These are phyloP conservation scores for Chouioia cunea DNA, from an alignment of 2,888 invertebrate genomes.

Conservation along the genomic window DNA sequence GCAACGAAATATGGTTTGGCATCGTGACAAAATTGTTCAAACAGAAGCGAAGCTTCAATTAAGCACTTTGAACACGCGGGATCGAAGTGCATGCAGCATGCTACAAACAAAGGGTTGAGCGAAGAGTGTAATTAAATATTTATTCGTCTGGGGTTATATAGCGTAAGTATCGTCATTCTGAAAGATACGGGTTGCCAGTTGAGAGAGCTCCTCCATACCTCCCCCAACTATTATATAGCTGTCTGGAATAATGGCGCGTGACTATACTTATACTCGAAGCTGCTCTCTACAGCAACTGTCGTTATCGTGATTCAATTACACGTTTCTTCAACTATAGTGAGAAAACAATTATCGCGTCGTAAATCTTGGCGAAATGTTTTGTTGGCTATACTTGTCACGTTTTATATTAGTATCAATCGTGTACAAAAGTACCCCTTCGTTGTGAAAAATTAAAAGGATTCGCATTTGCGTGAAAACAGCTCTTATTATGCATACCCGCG, in stretches of 20 bases:
- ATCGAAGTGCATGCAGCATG: neutral
- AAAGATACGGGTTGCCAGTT: constrained; percentile 34
- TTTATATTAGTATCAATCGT: too few relatives aligned
- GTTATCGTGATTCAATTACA: neutral
- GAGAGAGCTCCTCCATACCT: neutral
- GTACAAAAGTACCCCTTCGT: too few relatives aligned
- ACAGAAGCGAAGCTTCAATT: constrained; percentile 25
- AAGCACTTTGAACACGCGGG: constrained; percentile 12
- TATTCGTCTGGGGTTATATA: constrained; percentile 29
- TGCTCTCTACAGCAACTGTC: neutral
- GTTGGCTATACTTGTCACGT: too few relatives aligned
- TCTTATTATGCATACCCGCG: too few relatives aligned
- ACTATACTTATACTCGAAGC: neutral
- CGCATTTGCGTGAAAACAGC: too few relatives aligned
- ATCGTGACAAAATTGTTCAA: too few relatives aligned
- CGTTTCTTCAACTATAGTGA: too few relatives aligned
- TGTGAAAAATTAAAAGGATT: too few relatives aligned
- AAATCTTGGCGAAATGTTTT: too few relatives aligned
- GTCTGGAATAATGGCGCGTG: neutral
- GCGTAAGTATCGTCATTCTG: constrained; percentile 35
- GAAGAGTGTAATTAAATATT: constrained; percentile 32
- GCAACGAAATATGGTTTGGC: too few relatives aligned
- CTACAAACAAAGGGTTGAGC: constrained; percentile 26
- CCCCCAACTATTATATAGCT: neutral
- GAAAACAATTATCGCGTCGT: too few relatives aligned